Evolutionary conservation across 2,888 invertebrate genomes (phyloP).

Genomic region (Iphiclides podalirius): DNA sequence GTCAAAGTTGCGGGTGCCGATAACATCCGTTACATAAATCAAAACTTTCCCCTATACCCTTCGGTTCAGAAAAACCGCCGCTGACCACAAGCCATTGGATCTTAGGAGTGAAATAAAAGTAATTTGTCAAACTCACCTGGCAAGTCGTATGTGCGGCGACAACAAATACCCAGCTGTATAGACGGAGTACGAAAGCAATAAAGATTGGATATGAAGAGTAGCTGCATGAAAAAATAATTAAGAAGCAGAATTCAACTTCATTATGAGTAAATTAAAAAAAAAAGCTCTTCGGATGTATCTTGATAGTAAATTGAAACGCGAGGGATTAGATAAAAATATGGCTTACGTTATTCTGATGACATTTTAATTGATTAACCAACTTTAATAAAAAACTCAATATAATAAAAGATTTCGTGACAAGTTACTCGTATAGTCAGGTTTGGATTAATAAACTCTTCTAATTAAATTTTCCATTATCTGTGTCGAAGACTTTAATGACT

Average conservation of each 20-base stretch:
- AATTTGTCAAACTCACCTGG: conserved; percentile 67
- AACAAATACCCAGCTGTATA: conserved; percentile 23
- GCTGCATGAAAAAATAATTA: background rate
- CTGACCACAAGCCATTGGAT: conserved; percentile 51
- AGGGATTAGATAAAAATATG: no score
- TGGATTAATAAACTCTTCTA: no score
- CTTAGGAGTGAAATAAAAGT: conserved; percentile 49
- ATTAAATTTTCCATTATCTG: no score
- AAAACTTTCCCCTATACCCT: conserved; percentile 27
- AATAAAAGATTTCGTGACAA: no score
- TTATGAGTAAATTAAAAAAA: background rate
- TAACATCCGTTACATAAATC: conserved; percentile 27
- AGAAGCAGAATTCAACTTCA: background rate
- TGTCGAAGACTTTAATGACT: no score
- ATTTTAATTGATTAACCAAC: no score
- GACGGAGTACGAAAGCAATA: conserved; percentile 3
- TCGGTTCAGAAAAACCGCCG: conserved; percentile 42
- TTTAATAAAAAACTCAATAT: no score
- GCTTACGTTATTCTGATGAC: no score
- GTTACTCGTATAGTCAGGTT: no score
- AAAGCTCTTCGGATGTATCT: background rate
- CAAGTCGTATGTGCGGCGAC: conserved; percentile 45
- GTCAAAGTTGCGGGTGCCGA: conserved; percentile 9
- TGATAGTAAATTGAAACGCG: background rate
- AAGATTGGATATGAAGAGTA: conserved; percentile 7